These are phyloP conservation scores for Chunga burmeisteri DNA, from an alignment of 2,113 vertebrate species.

Conservation along the genomic window DNA sequence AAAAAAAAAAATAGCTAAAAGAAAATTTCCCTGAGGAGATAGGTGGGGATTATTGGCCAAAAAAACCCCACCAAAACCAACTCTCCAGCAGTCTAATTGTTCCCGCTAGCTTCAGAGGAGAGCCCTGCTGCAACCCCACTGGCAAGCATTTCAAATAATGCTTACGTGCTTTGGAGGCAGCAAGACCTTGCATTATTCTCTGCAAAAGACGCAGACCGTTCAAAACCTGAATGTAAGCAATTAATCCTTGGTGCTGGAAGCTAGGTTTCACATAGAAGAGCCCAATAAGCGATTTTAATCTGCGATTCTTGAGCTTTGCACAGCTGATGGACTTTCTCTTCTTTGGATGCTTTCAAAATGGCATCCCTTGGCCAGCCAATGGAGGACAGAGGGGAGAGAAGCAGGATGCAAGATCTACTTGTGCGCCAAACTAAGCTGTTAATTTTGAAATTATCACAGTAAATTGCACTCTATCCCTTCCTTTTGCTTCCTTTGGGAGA, in stretches of 20 bases:
- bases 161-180: background rate
- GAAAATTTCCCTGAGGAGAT: background rate
- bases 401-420: background rate
- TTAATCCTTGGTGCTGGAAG: background rate
- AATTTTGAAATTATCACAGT: background rate
- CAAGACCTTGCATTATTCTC: background rate
- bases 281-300: background rate
- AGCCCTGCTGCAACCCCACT: background rate
- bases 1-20: background rate
- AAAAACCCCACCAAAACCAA: background rate
- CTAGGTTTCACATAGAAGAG: background rate
- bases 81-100: background rate
- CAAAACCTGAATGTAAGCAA: background rate
- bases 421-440: background rate
- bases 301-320: background rate
- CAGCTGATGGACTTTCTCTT: background rate
- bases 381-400: background rate
- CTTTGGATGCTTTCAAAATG: background rate
- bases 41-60: background rate
- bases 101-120: background rate
- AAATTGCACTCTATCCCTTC: background rate
- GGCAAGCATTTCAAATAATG: background rate
- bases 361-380: background rate
- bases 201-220: background rate
- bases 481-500: background rate